Percentiles rank a stretch among this genome's conserved stretches.
Conservation (phyloP, 2,113 vertebrate genomes). For the Physeter macrocephalus region DNA sequence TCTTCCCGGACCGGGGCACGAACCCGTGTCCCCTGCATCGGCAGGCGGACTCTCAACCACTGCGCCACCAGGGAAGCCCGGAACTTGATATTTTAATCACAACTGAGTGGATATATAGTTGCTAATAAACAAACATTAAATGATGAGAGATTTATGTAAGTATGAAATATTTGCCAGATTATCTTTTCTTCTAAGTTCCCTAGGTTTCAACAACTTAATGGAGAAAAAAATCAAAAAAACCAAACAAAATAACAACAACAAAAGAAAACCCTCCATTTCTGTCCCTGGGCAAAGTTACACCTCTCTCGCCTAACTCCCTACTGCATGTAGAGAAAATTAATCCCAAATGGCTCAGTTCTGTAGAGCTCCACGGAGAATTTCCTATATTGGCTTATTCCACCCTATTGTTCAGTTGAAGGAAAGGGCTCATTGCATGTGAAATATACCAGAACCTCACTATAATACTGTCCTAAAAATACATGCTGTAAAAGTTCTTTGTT, state of each 20-base stretch:
- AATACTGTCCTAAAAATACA: not conserved
- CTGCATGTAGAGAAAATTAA: not conserved
- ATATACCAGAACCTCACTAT: conserved; percentile 12
- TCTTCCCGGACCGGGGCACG: too few species aligned
- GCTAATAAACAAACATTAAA: not conserved
- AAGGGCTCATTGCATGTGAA: conserved; percentile 28
- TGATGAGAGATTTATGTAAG: not conserved
- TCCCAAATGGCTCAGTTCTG: not conserved
- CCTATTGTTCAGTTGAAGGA: conserved; percentile 11
- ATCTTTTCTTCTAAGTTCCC: not conserved
- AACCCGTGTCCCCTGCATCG: too few species aligned
- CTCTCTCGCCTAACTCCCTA: not conserved
- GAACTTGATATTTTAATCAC: not conserved
- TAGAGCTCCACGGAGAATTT: not conserved
- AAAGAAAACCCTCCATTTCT: not conserved
- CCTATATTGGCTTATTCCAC: not conserved
- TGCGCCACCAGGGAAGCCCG: too few species aligned
- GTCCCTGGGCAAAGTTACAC: not conserved
- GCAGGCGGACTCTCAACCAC: too few species aligned
- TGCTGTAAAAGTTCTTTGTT: not conserved
- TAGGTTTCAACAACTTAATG: not conserved
- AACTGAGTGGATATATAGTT: not conserved
- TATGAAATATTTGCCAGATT: not conserved
- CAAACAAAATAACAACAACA: not conserved
- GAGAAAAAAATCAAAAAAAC: not conserved